Base-by-base conservation (phyloP, 2,797 vertebrate species). In the Phyllotis vaccarum region DNA sequence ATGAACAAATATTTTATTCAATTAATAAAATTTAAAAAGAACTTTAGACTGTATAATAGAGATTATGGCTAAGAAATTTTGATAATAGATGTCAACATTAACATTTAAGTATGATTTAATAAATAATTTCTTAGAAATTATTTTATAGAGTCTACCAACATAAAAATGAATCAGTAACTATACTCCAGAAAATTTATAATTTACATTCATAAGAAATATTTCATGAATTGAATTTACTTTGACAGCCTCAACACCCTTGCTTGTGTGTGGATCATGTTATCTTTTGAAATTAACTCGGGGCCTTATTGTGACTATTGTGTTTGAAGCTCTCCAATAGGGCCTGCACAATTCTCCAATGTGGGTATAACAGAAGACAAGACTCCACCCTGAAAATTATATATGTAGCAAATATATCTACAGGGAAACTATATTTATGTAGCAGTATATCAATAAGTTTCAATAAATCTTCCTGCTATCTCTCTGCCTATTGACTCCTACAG, bases 151-250 rank as follows among this genome's bases (percentile, higher is more conserved):
- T 1, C 46, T 80, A 91, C 86, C 16, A 97, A 95, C 93, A 86
- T 72, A 96, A 92, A 85, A 96, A 62, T 34, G 2, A 92, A 19
- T 93, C 24, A 58, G 74, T 43, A 90, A n/a, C 12, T 93, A 97
- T 96, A 37, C 89, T 31, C 10, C 16, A 83, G 14, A 24, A 46
- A 95, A 43, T 86, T 76, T 94, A 79, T 88, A 12, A 95, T 96
- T 96, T 14, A 46, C 78, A 3, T 24, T 94, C 96, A 66, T 64
- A 78, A 52, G n/a, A 34, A 49, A 43, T 5, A 2, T 66, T 31
- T 37, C 37, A 37, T 40, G 34, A 81, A 86, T 40, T 40, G 24
- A 12, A 54, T 29, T 86, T 13, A 46, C 34, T 24, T 24, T 54
- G 16, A 54, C 7, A 37, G 3, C 6, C 10, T 68, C 11, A 70